Evolutionary conservation across 2,888 invertebrate species (phyloP), one percentile per base, ranked within the genome.

Genomic region (Habroteleia sp.): DNA sequence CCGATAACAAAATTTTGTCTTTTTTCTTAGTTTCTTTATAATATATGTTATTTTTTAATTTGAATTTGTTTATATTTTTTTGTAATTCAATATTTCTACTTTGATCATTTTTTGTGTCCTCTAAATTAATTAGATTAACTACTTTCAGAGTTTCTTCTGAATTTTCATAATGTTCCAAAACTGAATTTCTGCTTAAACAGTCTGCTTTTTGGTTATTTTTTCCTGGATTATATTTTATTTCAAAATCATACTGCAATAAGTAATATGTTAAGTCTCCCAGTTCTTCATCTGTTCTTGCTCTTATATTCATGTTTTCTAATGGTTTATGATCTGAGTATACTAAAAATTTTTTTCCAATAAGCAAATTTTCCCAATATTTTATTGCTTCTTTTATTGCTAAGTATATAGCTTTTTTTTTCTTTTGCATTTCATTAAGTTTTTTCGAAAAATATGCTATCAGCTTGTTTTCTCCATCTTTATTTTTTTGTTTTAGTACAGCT

Each of bases 1-100:
- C 16, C 20, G 78, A 74, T 37, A 78, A 20, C 0, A 77, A 35
- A 10, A 78, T 77, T 62, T 76, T 77, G 17, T 75, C 52, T 41
- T 63, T 74, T 16, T 72, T 75, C 46, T 13, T 68, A 13, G 8
- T 31, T 48, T 46, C 46, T 56, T 66, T 76, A 14, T 75, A 76
- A 14, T 35, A 65, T 37, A 78, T 60, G 14, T 16, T 27, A 6
- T 39, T 39, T 39, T 20, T 20, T 8, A 39, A 20, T 39, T 39
- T 39, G 16, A 37, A 37, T 16, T 37, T 37, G 16, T 52, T 27
- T 52, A 17, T 10, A 79, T 81, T 20, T 16, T 25, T 37, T 14
- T 44, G 11, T 27, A 44, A 4, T 20, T 41, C 41, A 41, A 17
- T 41, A 1, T 41, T 41, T 41, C 5, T 37, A 39, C 16, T 6